These are phyloP conservation scores for Pegoplata infirma DNA, from an alignment of 2,888 invertebrate species.

Conservation along the genomic window DNA sequence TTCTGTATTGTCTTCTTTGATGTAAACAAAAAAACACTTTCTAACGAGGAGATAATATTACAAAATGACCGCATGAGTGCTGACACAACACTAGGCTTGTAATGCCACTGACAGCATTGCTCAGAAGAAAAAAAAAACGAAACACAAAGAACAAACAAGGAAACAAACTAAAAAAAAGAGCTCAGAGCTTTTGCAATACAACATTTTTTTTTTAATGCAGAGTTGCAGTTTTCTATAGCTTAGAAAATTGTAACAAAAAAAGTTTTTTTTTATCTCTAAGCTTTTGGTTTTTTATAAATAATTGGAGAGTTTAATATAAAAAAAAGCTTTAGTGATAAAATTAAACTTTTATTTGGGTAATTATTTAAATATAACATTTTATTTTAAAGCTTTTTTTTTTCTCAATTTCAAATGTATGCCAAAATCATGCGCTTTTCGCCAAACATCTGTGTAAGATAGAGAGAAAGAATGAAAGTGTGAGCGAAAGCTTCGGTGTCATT, in stretches of 20 bases:
- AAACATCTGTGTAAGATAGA: not conserved
- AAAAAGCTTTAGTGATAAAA: not conserved
- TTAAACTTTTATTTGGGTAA: not conserved
- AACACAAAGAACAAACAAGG: not conserved
- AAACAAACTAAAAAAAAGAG: not conserved
- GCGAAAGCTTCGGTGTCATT: conserved; percentile 5
- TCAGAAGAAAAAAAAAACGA: not conserved
- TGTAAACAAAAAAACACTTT: conserved; percentile 52
- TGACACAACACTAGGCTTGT: conserved; percentile 74
- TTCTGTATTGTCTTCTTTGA: conserved; percentile 18
- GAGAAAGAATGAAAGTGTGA: not conserved
- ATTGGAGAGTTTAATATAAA: not conserved
- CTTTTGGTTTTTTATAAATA: too few relatives aligned
- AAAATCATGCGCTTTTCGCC: conserved; percentile 25
- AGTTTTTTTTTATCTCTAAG: not conserved
- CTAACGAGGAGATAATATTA: conserved; percentile 50
- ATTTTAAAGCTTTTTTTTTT: conserved; percentile 14
- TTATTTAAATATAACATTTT: not conserved
- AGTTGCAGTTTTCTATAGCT: conserved; percentile 28
- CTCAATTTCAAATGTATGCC: conserved; percentile 31
- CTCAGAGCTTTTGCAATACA: not conserved
- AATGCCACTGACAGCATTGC: conserved; percentile 65
- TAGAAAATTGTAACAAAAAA: not conserved
- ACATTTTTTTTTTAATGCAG: conserved; percentile 27
- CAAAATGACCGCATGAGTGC: conserved; percentile 74